Evolutionary conservation across 2,797 vertebrate species (phyloP).

Genomic region (Hyperoplus lanceolatus): DNA sequence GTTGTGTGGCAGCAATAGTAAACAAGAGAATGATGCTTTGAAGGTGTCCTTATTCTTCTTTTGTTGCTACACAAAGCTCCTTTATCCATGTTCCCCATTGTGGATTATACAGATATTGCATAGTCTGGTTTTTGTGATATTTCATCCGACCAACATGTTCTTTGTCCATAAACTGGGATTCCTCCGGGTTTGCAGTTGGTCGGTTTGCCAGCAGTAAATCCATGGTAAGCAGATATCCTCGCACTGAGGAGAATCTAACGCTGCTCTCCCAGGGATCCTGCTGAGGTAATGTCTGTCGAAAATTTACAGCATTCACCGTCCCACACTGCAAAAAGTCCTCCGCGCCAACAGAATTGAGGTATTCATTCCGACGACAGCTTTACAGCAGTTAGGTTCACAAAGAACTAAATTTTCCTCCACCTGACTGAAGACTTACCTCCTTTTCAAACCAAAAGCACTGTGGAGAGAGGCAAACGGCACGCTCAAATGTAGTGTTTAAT

Average conservation of each 20-base stretch:
- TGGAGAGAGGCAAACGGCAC: constrained; percentile 30
- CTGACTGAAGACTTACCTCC: constrained; percentile 58
- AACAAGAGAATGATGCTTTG: background rate
- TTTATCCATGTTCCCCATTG: background rate
- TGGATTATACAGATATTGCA: background rate
- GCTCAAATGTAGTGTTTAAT: constrained; percentile 80
- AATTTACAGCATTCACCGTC: constrained; percentile 57
- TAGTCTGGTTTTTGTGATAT: background rate
- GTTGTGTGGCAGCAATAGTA: background rate
- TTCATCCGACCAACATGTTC: background rate
- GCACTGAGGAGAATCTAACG: background rate
- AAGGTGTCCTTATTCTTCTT: background rate
- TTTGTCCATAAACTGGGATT: no score
- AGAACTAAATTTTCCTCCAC: constrained; percentile 72
- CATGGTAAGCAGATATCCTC: background rate
- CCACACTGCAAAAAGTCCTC: constrained; percentile 35
- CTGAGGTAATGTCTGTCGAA: constrained; percentile 43
- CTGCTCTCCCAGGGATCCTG: background rate
- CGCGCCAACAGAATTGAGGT: constrained; percentile 58
- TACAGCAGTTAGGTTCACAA: constrained; percentile 71
- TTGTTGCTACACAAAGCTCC: no score
- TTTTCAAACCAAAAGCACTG: constrained; percentile 44
- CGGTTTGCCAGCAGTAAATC: constrained; percentile 3
- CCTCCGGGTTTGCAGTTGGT: background rate
- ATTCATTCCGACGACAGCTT: constrained; percentile 79